phyloP scores from a whole-genome alignment of 2,888 invertebrate genomes.

The Timema podura region DNA sequence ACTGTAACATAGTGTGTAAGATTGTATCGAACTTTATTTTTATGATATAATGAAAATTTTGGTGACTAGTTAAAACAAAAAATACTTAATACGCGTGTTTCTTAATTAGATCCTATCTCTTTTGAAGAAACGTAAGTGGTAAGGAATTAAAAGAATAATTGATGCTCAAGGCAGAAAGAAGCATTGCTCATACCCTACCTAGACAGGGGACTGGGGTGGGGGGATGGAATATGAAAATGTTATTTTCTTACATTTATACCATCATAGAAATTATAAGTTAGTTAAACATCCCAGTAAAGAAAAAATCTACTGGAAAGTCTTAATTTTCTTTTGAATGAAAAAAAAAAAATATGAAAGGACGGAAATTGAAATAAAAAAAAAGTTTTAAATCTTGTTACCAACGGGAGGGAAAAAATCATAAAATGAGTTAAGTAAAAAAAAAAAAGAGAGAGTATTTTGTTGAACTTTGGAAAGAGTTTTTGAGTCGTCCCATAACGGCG shows the following conservation, averaged over 20 bases:
- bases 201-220: no score
- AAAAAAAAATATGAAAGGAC: constrained; percentile 20
- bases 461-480: constrained; percentile 22
- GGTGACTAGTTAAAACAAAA: no score
- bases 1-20: no score
- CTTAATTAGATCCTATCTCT: no score
- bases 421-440: constrained; percentile 23
- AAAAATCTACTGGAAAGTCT: constrained; percentile 25
- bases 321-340: constrained; percentile 20
- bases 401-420: constrained; percentile 23
- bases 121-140: no score
- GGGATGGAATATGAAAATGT: background rate
- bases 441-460: constrained; percentile 20
- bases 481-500: constrained; percentile 9
- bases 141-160: no score
- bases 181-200: no score
- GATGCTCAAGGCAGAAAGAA: no score
- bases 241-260: background rate
- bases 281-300: background rate
- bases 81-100: no score
- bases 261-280: constrained; percentile 14
- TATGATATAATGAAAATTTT: no score
- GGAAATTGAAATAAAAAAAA: constrained; percentile 16
- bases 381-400: constrained; percentile 10
- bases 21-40: no score